A percentile compares a stretch with the other conserved stretches of the same genome.
These are phyloP conservation scores for Ophraella communa DNA, from an alignment of 2,888 invertebrate species.

Conservation along the genomic window DNA sequence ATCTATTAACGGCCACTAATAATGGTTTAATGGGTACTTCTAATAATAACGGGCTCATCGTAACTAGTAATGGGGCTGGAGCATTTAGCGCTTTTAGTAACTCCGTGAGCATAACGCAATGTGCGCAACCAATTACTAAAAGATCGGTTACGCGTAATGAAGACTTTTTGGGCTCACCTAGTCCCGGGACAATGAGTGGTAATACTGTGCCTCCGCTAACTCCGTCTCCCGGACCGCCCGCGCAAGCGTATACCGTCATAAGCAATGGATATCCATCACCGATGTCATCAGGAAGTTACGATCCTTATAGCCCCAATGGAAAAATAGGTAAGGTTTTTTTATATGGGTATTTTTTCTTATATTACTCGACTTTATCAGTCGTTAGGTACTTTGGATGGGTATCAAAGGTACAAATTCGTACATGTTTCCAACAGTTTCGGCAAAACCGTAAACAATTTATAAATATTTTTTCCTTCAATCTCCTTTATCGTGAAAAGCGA, in stretches of 20 bases:
- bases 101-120: slow-evolving; percentile 53
- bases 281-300: slow-evolving; percentile 87
- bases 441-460: too few relatives aligned
- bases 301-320: slow-evolving; percentile 88
- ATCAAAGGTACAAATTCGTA: too few relatives aligned
- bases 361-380: too few relatives aligned
- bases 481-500: too few relatives aligned
- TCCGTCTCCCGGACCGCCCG: slow-evolving; percentile 69
- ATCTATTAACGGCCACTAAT: slow-evolving; percentile 46
- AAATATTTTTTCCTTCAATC: too few relatives aligned
- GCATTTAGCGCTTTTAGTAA: slow-evolving; percentile 44
- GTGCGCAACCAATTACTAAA: slow-evolving; percentile 48
- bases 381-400: too few relatives aligned
- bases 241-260: slow-evolving; percentile 62
- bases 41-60: slow-evolving; percentile 44
- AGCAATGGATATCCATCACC: slow-evolving; percentile 86
- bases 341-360: too few relatives aligned
- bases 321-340: slow-evolving; percentile 90
- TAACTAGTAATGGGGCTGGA: slow-evolving; percentile 48
- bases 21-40: slow-evolving; percentile 53
- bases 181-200: slow-evolving; percentile 65
- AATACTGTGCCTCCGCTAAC: slow-evolving; percentile 67
- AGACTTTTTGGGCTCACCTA: slow-evolving; percentile 71
- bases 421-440: too few relatives aligned
- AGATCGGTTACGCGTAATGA: slow-evolving; percentile 60